A percentile compares a stretch with the other conserved stretches of the same genome.
phyloP scores from a whole-genome alignment of 2,113 vertebrate genomes.

The Phrynocephalus versicolor region DNA sequence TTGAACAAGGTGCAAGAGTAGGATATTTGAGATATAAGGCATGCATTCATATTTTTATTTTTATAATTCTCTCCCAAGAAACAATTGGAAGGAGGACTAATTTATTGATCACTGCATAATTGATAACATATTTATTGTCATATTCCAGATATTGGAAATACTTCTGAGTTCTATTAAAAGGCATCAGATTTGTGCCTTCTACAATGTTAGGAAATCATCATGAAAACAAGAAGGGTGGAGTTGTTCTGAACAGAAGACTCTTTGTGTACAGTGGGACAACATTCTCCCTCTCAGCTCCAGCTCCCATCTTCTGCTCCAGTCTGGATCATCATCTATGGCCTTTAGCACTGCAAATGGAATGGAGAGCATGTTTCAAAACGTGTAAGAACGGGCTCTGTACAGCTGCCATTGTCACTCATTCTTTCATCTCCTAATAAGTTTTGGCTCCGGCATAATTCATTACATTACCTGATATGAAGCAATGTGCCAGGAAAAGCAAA shows the following conservation, averaged over 20 bases:
- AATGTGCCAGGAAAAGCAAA: not conserved
- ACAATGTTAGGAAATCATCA: not conserved
- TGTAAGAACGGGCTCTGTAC: not conserved
- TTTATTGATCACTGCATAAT: constrained; percentile 6
- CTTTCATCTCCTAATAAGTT: constrained; percentile 17
- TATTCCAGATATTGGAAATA: not conserved
- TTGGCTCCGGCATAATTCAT: constrained; percentile 24
- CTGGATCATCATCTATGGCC: constrained; percentile 12
- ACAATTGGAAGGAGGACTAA: not conserved
- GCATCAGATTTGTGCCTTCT: not conserved
- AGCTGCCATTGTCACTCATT: not conserved
- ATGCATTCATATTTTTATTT: not conserved
- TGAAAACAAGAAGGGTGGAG: not conserved
- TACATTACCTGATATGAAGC: constrained; percentile 18
- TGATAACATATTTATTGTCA: not conserved
- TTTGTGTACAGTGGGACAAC: not conserved
- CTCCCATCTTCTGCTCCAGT: not conserved
- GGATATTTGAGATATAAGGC: not conserved
- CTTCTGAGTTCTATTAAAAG: not conserved
- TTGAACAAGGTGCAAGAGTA: not conserved
- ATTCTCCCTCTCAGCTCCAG: not conserved
- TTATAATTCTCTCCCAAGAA: not conserved
- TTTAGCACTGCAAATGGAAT: not conserved
- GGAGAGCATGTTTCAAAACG: constrained; percentile 17
- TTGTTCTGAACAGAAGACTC: constrained; percentile 15